phyloP scores from a whole-genome alignment of 2,797 vertebrate genomes.

The Lutjanus argentimaculatus region DNA sequence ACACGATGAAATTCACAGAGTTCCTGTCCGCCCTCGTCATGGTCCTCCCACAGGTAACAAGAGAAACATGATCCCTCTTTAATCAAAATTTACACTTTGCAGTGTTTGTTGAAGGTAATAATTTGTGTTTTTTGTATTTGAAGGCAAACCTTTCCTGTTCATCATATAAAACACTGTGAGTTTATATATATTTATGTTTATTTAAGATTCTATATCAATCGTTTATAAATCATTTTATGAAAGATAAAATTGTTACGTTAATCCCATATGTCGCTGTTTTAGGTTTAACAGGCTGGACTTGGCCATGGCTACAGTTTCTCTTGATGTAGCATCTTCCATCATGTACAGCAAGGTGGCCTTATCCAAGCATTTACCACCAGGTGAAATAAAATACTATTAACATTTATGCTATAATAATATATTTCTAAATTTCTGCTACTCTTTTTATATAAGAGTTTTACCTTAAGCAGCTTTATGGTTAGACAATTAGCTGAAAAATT shows the following conservation, averaged over 20 bases:
- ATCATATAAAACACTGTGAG: constrained; percentile 80
- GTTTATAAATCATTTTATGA: background rate
- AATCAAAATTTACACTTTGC: background rate
- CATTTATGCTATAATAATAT: background rate
- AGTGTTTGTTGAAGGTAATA: constrained; percentile 6
- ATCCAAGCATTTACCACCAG: constrained; percentile 58
- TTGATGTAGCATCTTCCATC: constrained; percentile 48
- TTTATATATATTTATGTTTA: background rate
- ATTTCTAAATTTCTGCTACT: too few species aligned
- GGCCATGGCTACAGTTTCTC: constrained; percentile 40
- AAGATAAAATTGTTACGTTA: background rate
- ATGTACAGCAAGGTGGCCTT: constrained; percentile 52
- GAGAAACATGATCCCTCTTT: background rate
- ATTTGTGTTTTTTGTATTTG: constrained; percentile 33
- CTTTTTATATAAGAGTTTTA: background rate
- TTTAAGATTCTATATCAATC: background rate
- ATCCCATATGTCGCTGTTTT: constrained; percentile 15
- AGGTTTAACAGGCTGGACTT: constrained; percentile 79
- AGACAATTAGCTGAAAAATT: too few species aligned
- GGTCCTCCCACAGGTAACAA: constrained; percentile 53
- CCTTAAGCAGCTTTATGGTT: too few species aligned
- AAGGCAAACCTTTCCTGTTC: constrained; percentile 78
- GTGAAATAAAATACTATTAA: constrained; percentile 55
- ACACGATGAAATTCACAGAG: constrained; percentile 23
- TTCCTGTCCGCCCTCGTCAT: constrained; percentile 63